Evolutionary conservation across 2,797 vertebrate species (phyloP).

Genomic region (Siniperca scherzeri): DNA sequence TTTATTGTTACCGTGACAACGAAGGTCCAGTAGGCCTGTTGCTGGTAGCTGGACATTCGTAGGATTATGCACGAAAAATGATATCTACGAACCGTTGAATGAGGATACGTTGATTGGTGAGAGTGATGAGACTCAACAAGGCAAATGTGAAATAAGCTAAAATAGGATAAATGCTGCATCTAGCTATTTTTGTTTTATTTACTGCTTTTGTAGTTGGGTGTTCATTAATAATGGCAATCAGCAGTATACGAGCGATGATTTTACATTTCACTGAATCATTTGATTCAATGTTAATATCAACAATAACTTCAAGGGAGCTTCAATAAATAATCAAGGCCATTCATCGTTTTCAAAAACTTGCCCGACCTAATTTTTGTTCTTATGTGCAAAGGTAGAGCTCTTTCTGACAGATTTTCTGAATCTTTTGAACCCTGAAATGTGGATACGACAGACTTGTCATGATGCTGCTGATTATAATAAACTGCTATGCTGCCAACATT

Average conservation of each 20-base stretch:
- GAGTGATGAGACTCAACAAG: not conserved
- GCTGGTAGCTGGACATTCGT: too few relatives aligned
- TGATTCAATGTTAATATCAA: not conserved
- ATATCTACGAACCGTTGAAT: too few relatives aligned
- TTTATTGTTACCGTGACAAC: too few relatives aligned
- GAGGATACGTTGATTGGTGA: not conserved
- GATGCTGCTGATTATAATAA: slow-evolving; percentile 24
- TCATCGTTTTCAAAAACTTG: not conserved
- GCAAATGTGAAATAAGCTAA: not conserved
- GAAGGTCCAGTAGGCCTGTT: too few relatives aligned
- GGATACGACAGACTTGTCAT: not conserved
- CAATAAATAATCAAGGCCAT: not conserved
- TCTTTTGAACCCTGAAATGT: not conserved
- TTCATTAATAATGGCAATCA: not conserved
- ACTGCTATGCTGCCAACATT: slow-evolving; percentile 15
- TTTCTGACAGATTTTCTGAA: not conserved
- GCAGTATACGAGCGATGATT: not conserved
- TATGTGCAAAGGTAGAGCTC: not conserved
- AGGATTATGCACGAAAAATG: too few relatives aligned
- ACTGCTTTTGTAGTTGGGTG: too few relatives aligned
- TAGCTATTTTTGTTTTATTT: not conserved
- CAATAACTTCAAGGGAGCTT: not conserved
- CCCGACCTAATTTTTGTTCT: too few relatives aligned
- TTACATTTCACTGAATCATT: not conserved
- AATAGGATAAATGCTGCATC: too few relatives aligned